phyloP scores from a whole-genome alignment of 2,797 vertebrate genomes.

The Harpagifer antarcticus region DNA sequence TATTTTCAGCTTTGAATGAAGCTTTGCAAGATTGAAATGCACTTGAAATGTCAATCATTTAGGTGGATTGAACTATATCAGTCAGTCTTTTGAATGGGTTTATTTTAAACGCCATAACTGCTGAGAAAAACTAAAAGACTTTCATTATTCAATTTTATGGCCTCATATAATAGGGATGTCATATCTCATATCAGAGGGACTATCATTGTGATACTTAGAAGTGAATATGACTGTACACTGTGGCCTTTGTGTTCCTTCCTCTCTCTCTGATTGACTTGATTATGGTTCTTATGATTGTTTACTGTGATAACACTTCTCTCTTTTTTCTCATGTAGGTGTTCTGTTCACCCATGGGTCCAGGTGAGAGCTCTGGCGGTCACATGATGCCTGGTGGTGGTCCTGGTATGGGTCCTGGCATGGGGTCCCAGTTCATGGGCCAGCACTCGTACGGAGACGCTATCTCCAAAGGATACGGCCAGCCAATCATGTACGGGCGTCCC shows the following conservation, averaged over 20 bases:
- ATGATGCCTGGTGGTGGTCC: conserved; percentile 90
- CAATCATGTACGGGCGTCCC: conserved; percentile 89
- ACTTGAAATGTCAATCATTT: too few species aligned
- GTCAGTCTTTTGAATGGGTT: not conserved
- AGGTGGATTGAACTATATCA: not conserved
- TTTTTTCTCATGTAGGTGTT: conserved; percentile 83
- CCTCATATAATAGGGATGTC: too few species aligned
- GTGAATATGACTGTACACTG: not conserved
- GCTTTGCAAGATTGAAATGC: not conserved
- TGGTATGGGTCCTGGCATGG: conserved; percentile 86
- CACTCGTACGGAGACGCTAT: conserved; percentile 89
- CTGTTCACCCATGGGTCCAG: conserved; percentile 92
- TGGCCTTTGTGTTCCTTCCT: not conserved
- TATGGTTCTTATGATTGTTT: not conserved
- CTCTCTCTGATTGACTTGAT: not conserved
- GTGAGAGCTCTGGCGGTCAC: conserved; percentile 91
- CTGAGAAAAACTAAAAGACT: too few species aligned
- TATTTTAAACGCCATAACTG: not conserved
- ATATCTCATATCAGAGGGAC: too few species aligned
- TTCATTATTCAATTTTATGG: too few species aligned
- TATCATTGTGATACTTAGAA: not conserved
- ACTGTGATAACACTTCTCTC: conserved; percentile 18
- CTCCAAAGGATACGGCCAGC: conserved; percentile 90
- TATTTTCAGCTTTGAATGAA: not conserved
- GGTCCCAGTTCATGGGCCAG: conserved; percentile 91